Evolutionary conservation across 2,113 vertebrate genomes (phyloP).

Genomic region (Xerus inauris): DNA sequence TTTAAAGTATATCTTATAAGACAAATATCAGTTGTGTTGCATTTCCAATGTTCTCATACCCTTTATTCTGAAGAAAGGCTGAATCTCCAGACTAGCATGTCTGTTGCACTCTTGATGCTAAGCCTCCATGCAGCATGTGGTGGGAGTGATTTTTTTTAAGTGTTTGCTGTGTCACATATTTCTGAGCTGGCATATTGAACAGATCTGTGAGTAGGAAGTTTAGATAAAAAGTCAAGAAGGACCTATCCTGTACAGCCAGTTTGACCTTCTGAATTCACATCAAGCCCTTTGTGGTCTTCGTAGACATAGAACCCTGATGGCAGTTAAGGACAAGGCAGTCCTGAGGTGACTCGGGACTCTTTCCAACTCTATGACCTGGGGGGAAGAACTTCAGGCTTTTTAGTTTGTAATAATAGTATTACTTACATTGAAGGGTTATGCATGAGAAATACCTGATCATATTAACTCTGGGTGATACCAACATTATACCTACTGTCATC

Average conservation of each 20-base stretch:
- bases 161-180: conserved; percentile 28
- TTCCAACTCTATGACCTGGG: neutral
- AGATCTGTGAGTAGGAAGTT: conserved; percentile 60
- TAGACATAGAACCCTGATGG: neutral
- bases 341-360: neutral
- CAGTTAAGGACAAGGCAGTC: neutral
- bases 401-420: neutral
- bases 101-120: conserved; percentile 12
- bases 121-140: neutral
- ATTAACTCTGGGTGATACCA: neutral
- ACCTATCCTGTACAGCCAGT: neutral
- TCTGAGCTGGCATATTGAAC: conserved; percentile 56
- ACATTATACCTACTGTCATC: neutral
- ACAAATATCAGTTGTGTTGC: neutral
- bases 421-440: neutral
- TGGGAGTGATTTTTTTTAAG: conserved; percentile 8
- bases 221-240: conserved; percentile 24
- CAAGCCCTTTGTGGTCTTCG: neutral
- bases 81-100: neutral
- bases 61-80: conserved; percentile 4
- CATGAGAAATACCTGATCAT: neutral
- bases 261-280: neutral
- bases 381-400: neutral
- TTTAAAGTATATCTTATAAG: too few relatives aligned
- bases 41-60: neutral